Evolutionary conservation across 2,113 vertebrate species (phyloP), one percentile per base, ranked within the genome.

Genomic region (Otolemur garnettii): DNA sequence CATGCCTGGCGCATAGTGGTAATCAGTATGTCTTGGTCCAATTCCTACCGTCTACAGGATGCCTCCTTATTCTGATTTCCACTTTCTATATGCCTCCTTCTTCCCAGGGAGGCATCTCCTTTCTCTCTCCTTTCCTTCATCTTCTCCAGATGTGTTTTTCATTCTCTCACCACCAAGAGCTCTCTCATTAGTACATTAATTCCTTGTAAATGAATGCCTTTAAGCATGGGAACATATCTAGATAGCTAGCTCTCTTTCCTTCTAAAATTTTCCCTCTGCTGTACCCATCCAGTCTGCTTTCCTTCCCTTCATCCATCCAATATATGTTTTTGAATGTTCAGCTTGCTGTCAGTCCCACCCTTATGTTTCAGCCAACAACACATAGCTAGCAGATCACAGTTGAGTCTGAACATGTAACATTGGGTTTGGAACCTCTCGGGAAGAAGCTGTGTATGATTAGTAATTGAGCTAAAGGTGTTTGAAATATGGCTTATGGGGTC

Each of bases 191-290:
- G n/a, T 62, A 86, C 60, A 59, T 59, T 78, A 28, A 87, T 91
- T 59, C 57, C 60, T 83, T 55, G 5, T 78, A 86, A 92, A 95
- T 79, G 57, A 81, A 87, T 87, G 87, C 24, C 33, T 93, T 90
- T 72, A 72, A 86, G 42, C 85, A 89, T n/a, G 30, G n/a, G 62
- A 80, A 33, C 38, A 8, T 30, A 26, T 75, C 17, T 7, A 24
- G 33, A n/a, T n/a, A 9, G 14, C 45, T 24, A 12, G 62, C 66
- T 30, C 7, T 68, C 38, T 57, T 57, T 79, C 60, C 33, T 82
- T 94, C 77, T 88, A 86, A 75, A 96, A 92, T 91, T 75, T 38
- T 92, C 89, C 9, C 38, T 90, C 66, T 90, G 89, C 64, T 80
- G 69, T n/a, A 85, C 38, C 50, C 42, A 92, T 74, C 28, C 24